Percentiles rank a stretch among this genome's conserved stretches.
Conservation (phyloP, 2,888 invertebrate species). For the Thereva unica region DNA sequence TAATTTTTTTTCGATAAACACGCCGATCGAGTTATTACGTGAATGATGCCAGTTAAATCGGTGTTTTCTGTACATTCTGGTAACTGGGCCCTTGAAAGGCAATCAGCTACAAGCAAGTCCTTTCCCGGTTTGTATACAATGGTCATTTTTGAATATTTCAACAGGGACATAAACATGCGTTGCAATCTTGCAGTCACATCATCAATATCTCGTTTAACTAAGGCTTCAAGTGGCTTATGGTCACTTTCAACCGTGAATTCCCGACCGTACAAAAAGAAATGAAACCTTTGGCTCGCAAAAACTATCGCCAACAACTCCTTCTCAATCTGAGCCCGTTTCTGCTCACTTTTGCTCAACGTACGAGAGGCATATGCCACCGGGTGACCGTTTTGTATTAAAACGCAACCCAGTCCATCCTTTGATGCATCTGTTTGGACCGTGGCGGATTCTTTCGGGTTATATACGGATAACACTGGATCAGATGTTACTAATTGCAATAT, state of each 20-base stretch:
- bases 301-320: conserved; percentile 52
- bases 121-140: conserved; percentile 47
- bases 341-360: conserved; percentile 47
- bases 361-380: conserved; percentile 51
- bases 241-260: conserved; percentile 47
- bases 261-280: conserved; percentile 48
- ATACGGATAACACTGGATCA: conserved; percentile 36
- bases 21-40: conserved; percentile 31
- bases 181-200: conserved; percentile 47
- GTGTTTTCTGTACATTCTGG: conserved; percentile 36
- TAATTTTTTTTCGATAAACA: conserved; percentile 38
- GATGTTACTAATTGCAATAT: too few relatives aligned
- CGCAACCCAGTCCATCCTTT: conserved; percentile 47
- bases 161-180: conserved; percentile 46
- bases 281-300: conserved; percentile 50
- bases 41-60: conserved; percentile 39
- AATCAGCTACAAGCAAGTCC: conserved; percentile 47
- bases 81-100: conserved; percentile 44
- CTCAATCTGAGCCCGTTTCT: conserved; percentile 53
- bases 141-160: conserved; percentile 45
- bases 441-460: conserved; percentile 43
- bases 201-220: conserved; percentile 47
- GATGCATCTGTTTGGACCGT: conserved; percentile 48
- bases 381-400: conserved; percentile 48
- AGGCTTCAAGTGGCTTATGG: conserved; percentile 50